Conservation (phyloP, 2,888 invertebrate species). For the Machimus rusticus region DNA sequence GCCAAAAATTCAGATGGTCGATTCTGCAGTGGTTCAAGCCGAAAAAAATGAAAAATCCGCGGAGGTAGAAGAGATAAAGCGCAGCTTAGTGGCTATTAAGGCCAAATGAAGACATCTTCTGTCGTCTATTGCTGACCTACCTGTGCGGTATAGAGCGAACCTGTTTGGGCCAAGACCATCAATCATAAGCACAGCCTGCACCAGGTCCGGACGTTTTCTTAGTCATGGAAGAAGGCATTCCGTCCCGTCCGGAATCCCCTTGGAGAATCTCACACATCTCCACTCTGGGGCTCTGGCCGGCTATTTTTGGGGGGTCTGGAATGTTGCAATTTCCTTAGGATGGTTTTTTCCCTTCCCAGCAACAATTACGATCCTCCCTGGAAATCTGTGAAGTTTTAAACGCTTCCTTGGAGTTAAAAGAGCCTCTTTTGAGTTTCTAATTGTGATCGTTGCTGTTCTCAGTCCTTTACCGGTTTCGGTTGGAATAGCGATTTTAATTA, state of each 20-base stretch:
- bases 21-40: not conserved
- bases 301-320: conserved; percentile 43
- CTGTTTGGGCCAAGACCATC: conserved; percentile 42
- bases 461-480: not conserved
- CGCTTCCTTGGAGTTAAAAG: not conserved
- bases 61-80: not conserved
- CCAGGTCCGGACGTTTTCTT: conserved; percentile 16
- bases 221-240: conserved; percentile 10
- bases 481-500: conserved; percentile 19
- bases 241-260: conserved; percentile 22
- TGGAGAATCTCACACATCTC: conserved; percentile 43
- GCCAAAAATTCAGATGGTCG: not conserved
- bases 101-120: conserved; percentile 48
- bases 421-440: not conserved
- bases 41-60: conserved; percentile 6
- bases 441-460: not conserved
- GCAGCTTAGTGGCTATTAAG: conserved; percentile 23
- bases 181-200: conserved; percentile 42
- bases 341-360: not conserved
- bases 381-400: not conserved
- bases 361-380: not conserved
- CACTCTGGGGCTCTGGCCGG: not conserved
- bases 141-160: conserved; percentile 40
- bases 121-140: conserved; percentile 46
- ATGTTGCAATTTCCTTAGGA: conserved; percentile 42